Evolutionary conservation across 2,797 vertebrate species (phyloP).

Genomic region (Threskiornis aethiopicus): DNA sequence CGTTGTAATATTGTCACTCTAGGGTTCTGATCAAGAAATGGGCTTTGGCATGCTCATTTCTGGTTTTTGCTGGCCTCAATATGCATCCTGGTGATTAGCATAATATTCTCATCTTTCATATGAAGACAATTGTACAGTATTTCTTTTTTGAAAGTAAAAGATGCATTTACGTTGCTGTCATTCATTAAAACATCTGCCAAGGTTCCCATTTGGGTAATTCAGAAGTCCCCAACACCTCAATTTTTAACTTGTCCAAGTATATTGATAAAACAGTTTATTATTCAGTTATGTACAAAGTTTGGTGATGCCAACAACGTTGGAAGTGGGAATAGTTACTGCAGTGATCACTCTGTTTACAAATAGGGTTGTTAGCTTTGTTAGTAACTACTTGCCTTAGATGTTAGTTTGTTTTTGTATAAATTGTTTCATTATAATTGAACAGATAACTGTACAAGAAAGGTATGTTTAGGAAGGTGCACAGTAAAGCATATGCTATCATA

Average conservation of each 20-base stretch:
- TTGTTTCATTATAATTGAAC: neutral
- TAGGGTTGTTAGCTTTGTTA: neutral
- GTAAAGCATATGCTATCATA: fast-evolving
- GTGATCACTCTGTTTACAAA: neutral
- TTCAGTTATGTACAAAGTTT: neutral
- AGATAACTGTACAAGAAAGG: neutral
- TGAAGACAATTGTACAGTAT: fast-evolving
- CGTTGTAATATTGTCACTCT: fast-evolving
- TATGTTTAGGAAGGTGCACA: neutral
- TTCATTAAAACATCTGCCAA: neutral
- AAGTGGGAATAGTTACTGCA: neutral
- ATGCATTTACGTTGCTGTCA: neutral
- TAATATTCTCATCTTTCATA: neutral
- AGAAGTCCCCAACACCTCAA: neutral
- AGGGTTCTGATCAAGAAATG: neutral
- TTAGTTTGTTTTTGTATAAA: neutral
- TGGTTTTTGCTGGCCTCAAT: fast-evolving
- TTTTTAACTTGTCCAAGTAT: neutral
- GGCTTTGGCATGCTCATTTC: neutral
- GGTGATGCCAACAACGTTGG: neutral
- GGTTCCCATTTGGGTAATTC: neutral
- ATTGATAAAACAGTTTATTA: neutral
- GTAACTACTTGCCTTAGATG: neutral
- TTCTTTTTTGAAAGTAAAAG: neutral
- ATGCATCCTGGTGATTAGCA: fast-evolving